Percentiles rank a stretch among this genome's conserved stretches.
phyloP scores from a whole-genome alignment of 2,888 invertebrate genomes.

The Drosophila bunnanda region DNA sequence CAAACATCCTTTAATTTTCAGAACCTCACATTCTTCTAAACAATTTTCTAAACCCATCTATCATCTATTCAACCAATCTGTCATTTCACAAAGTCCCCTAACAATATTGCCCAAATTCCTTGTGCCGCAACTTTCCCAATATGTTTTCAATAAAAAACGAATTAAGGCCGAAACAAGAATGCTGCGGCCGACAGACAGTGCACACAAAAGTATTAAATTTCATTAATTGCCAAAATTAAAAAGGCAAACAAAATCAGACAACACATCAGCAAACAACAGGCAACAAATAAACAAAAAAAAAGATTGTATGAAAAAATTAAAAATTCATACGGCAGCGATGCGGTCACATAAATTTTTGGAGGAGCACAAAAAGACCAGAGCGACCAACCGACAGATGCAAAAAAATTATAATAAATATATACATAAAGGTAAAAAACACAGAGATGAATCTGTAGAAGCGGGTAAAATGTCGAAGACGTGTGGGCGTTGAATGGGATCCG shows the following conservation, averaged over 20 bases:
- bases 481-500: slow-evolving; percentile 49
- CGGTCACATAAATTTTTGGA: slow-evolving; percentile 74
- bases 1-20: background rate
- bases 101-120: slow-evolving; percentile 11
- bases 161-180: slow-evolving; percentile 10
- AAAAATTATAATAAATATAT: slow-evolving; percentile 33
- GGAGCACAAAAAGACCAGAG: slow-evolving; percentile 49
- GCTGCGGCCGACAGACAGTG: slow-evolving; percentile 45
- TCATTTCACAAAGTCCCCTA: slow-evolving; percentile 7
- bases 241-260: slow-evolving; percentile 28
- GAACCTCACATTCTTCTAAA: background rate
- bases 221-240: slow-evolving; percentile 80
- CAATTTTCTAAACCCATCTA: slow-evolving; percentile 19
- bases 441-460: slow-evolving; percentile 44
- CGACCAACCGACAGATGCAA: slow-evolving; percentile 48
- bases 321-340: slow-evolving; percentile 78
- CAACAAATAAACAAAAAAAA: slow-evolving; percentile 52
- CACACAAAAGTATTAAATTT: slow-evolving; percentile 81
- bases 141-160: slow-evolving; percentile 20
- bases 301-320: slow-evolving; percentile 40
- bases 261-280: slow-evolving; percentile 29
- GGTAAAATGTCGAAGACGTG: slow-evolving; percentile 49
- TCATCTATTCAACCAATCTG: slow-evolving; percentile 16
- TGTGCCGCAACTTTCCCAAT: slow-evolving; percentile 29
- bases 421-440: slow-evolving; percentile 16